These are phyloP conservation scores for Tinamus guttatus DNA, from an alignment of 2,113 vertebrate genomes.

Conservation along the genomic window DNA sequence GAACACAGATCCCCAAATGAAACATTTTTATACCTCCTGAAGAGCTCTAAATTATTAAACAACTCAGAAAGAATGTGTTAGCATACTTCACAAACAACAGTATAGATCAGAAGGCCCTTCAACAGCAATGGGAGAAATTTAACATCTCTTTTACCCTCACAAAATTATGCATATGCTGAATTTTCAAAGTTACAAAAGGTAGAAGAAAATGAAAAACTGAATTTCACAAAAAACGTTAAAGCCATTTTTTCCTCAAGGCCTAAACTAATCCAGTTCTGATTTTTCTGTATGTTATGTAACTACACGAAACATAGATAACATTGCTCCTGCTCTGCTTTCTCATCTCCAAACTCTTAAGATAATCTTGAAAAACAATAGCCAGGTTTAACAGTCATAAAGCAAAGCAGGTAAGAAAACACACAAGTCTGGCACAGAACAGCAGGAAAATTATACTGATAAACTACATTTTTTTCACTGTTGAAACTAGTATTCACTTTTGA, in stretches of 20 bases:
- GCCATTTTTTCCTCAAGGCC: neutral
- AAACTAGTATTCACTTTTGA: neutral
- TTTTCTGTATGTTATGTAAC: neutral
- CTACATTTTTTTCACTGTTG: neutral
- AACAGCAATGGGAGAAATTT: neutral
- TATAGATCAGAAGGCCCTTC: neutral
- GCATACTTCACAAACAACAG: neutral
- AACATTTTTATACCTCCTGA: neutral
- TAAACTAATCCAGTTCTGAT: neutral
- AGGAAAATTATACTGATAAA: neutral
- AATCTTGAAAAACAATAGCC: neutral
- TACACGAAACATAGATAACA: neutral
- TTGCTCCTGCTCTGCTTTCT: neutral
- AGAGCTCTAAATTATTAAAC: neutral
- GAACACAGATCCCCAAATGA: neutral
- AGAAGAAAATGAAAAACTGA: neutral
- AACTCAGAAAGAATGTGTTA: neutral
- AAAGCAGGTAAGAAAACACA: neutral
- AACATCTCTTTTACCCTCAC: neutral
- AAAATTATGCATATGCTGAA: neutral
- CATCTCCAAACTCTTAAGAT: neutral
- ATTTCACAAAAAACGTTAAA: neutral
- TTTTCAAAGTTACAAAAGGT: rapidly evolving
- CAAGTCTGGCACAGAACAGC: neutral
- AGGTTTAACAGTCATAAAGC: neutral